phyloP scores from a whole-genome alignment of 2,888 invertebrate genomes.

The Glyphotaelius pellucidus region DNA sequence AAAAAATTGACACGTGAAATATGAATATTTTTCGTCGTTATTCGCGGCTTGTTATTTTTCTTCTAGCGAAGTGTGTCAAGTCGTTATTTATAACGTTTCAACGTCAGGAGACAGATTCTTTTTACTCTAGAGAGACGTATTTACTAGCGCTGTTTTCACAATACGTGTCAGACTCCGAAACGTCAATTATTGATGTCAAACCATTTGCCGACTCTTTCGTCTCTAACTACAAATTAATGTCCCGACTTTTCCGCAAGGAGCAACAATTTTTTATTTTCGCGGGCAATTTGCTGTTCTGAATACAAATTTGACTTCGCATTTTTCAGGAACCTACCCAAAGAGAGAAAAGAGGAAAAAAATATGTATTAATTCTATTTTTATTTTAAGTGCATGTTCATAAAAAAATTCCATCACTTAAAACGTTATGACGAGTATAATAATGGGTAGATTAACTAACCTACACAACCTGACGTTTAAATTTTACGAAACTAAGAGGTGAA shows the following conservation, averaged over 20 bases:
- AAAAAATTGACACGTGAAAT: slow-evolving; percentile 40
- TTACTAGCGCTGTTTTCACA: slow-evolving; percentile 40
- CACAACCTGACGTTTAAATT: no score
- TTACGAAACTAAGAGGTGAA: no score
- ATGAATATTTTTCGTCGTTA: slow-evolving; percentile 42
- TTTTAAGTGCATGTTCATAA: no score
- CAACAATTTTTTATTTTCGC: not conserved
- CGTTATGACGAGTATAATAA: no score
- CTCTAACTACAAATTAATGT: not conserved
- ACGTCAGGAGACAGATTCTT: slow-evolving; percentile 30
- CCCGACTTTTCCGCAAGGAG: not conserved
- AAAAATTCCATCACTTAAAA: no score
- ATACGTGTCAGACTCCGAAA: slow-evolving; percentile 43
- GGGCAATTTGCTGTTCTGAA: not conserved
- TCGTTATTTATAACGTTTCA: slow-evolving; percentile 46
- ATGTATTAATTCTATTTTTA: no score
- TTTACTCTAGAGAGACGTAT: slow-evolving; percentile 20
- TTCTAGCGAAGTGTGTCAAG: slow-evolving; percentile 37
- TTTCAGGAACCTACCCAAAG: not conserved
- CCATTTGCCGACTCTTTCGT: slow-evolving; percentile 27
- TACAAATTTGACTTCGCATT: not conserved
- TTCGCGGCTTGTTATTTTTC: slow-evolving; percentile 28
- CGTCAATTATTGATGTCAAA: slow-evolving; percentile 41
- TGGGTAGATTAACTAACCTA: no score
- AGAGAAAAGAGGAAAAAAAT: not conserved